phyloP scores from a whole-genome alignment of 2,797 vertebrate species.

The Rhinella marina region DNA sequence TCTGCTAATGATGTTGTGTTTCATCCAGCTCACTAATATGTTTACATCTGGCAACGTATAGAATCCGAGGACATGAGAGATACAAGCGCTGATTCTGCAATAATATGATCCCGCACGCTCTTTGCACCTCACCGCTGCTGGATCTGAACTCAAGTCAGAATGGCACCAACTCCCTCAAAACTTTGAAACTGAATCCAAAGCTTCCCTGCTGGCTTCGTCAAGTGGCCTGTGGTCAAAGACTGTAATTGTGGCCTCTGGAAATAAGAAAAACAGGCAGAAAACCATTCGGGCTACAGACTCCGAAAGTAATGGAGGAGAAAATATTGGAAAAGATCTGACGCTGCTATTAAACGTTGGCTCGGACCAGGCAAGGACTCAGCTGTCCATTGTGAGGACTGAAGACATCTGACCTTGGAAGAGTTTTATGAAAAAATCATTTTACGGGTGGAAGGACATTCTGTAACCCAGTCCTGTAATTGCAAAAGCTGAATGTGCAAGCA shows the following conservation, averaged over 20 bases:
- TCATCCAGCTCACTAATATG: conserved; percentile 26
- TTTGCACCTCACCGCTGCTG: conserved; percentile 43
- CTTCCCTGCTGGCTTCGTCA: conserved; percentile 63
- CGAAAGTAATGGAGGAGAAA: conserved; percentile 41
- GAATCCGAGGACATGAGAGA: conserved; percentile 15
- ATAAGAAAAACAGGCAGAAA: conserved; percentile 57
- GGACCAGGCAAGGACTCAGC: conserved; percentile 57
- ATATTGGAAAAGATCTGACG: conserved; percentile 33
- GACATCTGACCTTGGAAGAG: conserved; percentile 62
- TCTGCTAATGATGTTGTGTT: conserved; percentile 22
- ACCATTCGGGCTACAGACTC: conserved; percentile 11
- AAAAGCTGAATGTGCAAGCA: conserved; percentile 64
- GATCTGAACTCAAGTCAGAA: conserved; percentile 21
- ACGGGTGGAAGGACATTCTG: conserved; percentile 59
- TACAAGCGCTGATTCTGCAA: conserved; percentile 30
- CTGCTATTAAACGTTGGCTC: conserved; percentile 50
- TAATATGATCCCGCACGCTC: conserved; percentile 40
- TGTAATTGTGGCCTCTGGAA: conserved; percentile 65
- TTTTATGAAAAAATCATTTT: background rate
- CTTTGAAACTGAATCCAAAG: conserved; percentile 62
- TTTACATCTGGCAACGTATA: conserved; percentile 52
- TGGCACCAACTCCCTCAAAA: conserved; percentile 59
- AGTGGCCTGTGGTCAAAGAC: conserved; percentile 60
- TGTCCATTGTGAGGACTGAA: conserved; percentile 29
- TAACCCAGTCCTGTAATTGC: conserved; percentile 61